Evolutionary conservation across 1,140 invertebrate genomes (phyloP), one percentile per base, ranked within the genome.

Genomic region (Xylocopa sonorina): DNA sequence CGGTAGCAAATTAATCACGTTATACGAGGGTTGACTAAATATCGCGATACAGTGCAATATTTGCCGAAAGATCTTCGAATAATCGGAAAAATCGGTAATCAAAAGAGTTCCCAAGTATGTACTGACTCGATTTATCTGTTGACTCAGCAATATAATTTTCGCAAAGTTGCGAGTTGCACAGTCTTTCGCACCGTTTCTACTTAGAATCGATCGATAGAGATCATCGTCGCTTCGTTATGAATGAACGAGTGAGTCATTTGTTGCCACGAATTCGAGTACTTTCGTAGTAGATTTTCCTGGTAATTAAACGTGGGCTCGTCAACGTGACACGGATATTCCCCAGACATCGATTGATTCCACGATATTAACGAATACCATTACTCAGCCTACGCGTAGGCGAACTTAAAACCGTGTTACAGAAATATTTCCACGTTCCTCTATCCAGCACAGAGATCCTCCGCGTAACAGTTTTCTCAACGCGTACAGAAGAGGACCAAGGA

Each of bases 191-290:
- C 7, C 27, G 1, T 29, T 18, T 27, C 0, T 5, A 9, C 32
- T 41, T 50, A 21, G 38, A 32, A 60, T 27, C 38, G 24, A 32
- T 46, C 24, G 66, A 0, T 3, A 0, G 60, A 50, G 16, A 48
- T 41, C 16, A 27, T 24, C 27, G n/a, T 0, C 4, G 29, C 9
- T 46, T 55, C 34, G 24, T 66, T 9, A 21, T 48, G 51, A 71
- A 71, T 60, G 75, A 71, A 60, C 14, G 41, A 10, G 12, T 78
- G 66, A 78, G 14, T 78, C 75, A 78, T 12, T 1, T 7, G 43
- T 71, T 71, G 7, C 21, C 24, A 24, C 7, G 32, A 69, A 71
- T 50, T 24, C 18, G 27, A n/a, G 29, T 29, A 43, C 21, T 24
- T 32, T 51, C n/a, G 46, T 68, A 32, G 14, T 48, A 18, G 24